Conservation (phyloP, 2,113 vertebrate genomes). For the Syrrhaptes paradoxus region DNA sequence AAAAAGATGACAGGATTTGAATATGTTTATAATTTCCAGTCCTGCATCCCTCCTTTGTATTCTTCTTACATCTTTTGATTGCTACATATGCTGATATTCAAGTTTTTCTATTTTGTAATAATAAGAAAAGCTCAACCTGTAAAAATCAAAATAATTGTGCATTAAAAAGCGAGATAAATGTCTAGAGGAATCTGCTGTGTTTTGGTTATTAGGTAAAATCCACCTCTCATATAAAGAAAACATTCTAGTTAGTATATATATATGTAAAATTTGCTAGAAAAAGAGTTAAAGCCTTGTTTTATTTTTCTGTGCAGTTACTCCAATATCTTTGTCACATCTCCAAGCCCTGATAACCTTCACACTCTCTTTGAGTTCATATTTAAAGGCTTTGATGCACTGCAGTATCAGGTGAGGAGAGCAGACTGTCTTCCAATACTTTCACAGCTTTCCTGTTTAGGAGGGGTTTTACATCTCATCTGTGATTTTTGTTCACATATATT, state of each 20-base stretch:
- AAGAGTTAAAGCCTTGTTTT: neutral
- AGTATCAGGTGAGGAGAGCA: conserved; percentile 82
- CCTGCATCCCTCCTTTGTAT: neutral
- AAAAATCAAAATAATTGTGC: neutral
- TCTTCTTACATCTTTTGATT: neutral
- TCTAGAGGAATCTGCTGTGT: neutral
- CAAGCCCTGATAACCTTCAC: conserved; percentile 96
- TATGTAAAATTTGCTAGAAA: neutral
- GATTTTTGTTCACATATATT: neutral
- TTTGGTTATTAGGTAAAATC: neutral
- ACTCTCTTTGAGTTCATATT: conserved; percentile 98
- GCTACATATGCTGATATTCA: neutral
- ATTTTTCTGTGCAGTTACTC: conserved; percentile 83
- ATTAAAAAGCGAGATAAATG: neutral
- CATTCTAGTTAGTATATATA: neutral
- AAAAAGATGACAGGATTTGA: fast-evolving
- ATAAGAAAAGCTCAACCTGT: neutral
- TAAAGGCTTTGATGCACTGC: conserved; percentile 95
- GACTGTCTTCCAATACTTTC: fast-evolving
- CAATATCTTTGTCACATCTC: conserved; percentile 97
- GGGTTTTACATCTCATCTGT: neutral
- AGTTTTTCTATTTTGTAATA: neutral
- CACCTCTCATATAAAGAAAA: neutral
- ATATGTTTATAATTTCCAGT: neutral
- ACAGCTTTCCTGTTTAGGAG: neutral